These are phyloP conservation scores for Hyperoplus immaculatus DNA, from an alignment of 2,797 vertebrate genomes.

Conservation along the genomic window DNA sequence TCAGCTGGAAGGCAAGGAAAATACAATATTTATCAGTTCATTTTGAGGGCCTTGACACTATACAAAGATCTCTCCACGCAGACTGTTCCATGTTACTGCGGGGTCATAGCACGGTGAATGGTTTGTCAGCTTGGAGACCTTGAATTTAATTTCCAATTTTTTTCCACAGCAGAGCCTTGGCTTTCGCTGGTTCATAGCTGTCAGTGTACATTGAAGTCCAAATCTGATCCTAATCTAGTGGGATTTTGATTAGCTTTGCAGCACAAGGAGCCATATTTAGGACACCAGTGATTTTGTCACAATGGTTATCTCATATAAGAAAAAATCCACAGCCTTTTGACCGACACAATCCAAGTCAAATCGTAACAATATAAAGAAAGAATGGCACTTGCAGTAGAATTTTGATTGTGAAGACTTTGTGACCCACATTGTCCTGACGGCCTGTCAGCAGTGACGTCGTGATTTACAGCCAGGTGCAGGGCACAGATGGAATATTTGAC, in stretches of 20 bases:
- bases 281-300: neutral
- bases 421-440: conserved; percentile 10
- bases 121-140: neutral
- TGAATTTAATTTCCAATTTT: neutral
- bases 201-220: neutral
- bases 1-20: neutral
- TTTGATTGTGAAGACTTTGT: conserved; percentile 12
- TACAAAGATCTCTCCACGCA: neutral
- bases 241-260: neutral
- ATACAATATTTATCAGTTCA: neutral
- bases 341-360: neutral
- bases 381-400: neutral
- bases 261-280: neutral
- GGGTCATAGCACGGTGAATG: neutral
- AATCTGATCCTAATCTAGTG: neutral
- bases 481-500: neutral
- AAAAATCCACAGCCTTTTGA: neutral
- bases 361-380: neutral
- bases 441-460: neutral
- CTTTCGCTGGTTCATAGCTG: neutral
- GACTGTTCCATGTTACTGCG: neutral
- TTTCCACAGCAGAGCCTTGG: neutral
- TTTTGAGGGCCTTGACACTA: neutral
- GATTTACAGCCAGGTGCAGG: neutral
- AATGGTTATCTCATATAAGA: neutral